These are phyloP conservation scores for Neolamprologus tretocephalus DNA, from an alignment of 2,113 vertebrate species.

Conservation along the genomic window DNA sequence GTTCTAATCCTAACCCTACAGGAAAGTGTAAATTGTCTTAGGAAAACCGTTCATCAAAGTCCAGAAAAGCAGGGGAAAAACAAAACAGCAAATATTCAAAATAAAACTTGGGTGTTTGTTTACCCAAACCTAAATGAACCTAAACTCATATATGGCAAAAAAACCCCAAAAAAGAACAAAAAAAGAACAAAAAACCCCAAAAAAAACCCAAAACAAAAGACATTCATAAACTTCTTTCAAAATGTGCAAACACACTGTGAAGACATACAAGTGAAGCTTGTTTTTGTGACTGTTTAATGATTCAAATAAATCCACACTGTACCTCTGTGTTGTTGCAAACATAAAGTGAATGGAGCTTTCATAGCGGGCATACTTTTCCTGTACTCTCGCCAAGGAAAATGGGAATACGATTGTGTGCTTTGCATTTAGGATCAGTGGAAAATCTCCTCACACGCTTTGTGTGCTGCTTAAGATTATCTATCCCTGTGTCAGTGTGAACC, in stretches of 20 bases:
- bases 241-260: background rate
- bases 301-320: background rate
- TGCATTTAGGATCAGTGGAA: constrained; percentile 20
- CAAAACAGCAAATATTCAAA: background rate
- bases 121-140: background rate
- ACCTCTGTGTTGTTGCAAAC: background rate
- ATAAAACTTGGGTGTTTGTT: background rate
- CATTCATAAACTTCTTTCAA: background rate
- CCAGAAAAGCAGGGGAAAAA: background rate
- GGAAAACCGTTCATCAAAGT: accelerated
- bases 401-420: constrained; percentile 15
- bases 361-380: background rate
- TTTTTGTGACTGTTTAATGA: background rate
- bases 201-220: background rate
- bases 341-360: background rate
- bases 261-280: background rate
- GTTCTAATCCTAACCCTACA: background rate
- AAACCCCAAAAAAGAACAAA: accelerated
- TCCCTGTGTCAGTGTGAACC: background rate
- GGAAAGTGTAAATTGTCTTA: background rate
- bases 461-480: background rate
- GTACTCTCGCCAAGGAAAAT: constrained; percentile 6
- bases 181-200: accelerated
- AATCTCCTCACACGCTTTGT: constrained; percentile 30
- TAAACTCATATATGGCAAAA: background rate